Evolutionary conservation across 2,797 vertebrate species (phyloP).

Genomic region (Parotocinclus haroldoi): DNA sequence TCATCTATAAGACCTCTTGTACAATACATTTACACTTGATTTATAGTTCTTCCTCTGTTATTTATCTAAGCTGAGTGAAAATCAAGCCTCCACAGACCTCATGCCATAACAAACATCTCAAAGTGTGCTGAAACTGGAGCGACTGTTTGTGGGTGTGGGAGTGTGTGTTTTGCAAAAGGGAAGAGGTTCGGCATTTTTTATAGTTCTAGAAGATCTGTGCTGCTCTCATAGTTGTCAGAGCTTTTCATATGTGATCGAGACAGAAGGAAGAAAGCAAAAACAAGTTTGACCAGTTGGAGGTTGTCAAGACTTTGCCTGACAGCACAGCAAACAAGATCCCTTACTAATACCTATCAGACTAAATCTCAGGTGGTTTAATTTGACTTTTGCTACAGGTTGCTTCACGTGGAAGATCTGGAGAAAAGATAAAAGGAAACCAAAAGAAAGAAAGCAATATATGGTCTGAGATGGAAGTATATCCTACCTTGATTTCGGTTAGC

Average conservation of each 20-base stretch:
- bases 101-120: constrained; percentile 35
- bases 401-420: constrained; percentile 48
- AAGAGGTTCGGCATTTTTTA: constrained; percentile 32
- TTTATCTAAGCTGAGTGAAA: constrained; percentile 33
- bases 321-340: constrained; percentile 34
- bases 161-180: constrained; percentile 34
- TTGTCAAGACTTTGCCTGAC: constrained; percentile 37
- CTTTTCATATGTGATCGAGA: constrained; percentile 30
- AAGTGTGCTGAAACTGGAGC: constrained; percentile 35
- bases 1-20: background rate
- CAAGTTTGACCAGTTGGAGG: constrained; percentile 40
- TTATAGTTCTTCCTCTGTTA: background rate
- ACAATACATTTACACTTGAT: background rate
- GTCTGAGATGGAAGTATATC: constrained; percentile 69
- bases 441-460: constrained; percentile 65
- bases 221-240: constrained; percentile 43
- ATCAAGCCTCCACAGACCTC: constrained; percentile 41
- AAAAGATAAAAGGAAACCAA: constrained; percentile 65
- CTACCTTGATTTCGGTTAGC: constrained; percentile 99
- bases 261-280: constrained; percentile 27
- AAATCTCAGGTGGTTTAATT: constrained; percentile 37
- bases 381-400: constrained; percentile 37
- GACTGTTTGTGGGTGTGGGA: constrained; percentile 22
- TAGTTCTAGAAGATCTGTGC: constrained; percentile 36
- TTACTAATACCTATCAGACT: constrained; percentile 29